A percentile compares a stretch with the other conserved stretches of the same genome.
These are phyloP conservation scores for Bubo blakistoni DNA, from an alignment of 2,113 vertebrate species.

Conservation along the genomic window DNA sequence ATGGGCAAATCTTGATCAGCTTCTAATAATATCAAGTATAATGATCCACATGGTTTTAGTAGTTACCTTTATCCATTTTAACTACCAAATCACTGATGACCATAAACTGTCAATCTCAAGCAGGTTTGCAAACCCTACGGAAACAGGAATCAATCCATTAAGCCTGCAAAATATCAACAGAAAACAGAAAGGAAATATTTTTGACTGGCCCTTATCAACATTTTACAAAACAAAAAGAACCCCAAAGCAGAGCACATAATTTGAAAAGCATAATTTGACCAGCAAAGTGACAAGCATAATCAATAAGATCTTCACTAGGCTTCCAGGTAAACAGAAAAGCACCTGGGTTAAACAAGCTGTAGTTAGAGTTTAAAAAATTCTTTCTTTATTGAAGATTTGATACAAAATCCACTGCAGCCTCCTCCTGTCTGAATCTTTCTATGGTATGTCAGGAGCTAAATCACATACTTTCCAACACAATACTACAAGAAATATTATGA, in stretches of 20 bases:
- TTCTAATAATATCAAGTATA: not conserved
- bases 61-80: not conserved
- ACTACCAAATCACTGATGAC: not conserved
- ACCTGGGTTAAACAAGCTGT: not conserved
- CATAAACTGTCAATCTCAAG: not conserved
- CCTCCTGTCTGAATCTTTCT: not conserved
- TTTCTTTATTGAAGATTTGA: not conserved
- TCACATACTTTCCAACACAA: not conserved
- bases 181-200: not conserved
- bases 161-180: not conserved
- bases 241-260: not conserved
- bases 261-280: not conserved
- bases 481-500: not conserved
- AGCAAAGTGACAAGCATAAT: not conserved
- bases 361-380: not conserved
- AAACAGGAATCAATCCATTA: not conserved
- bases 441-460: not conserved
- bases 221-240: not conserved
- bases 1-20: not conserved
- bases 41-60: not conserved
- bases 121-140: not conserved
- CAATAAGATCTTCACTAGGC: not conserved
- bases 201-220: not conserved
- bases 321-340: not conserved
- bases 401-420: not conserved